A percentile compares a stretch with the other conserved stretches of the same genome.
These are phyloP conservation scores for Melanostoma mellinum DNA, from an alignment of 2,888 invertebrate genomes.

Conservation along the genomic window DNA sequence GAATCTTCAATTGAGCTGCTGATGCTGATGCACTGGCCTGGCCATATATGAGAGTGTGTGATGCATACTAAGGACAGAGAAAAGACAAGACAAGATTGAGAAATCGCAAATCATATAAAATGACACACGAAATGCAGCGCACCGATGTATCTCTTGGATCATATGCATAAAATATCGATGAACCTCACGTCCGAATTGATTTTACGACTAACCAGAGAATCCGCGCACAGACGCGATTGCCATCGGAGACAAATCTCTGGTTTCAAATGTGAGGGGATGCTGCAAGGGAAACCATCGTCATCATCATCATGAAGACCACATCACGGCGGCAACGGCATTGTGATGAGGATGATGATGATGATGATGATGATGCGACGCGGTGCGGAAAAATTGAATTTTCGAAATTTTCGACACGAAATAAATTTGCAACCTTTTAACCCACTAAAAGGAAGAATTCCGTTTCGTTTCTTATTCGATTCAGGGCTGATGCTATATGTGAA, in stretches of 20 bases:
- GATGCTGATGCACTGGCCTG: background rate
- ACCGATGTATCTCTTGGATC: constrained; percentile 16
- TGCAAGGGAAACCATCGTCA: constrained; percentile 30
- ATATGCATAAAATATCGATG: constrained; percentile 71
- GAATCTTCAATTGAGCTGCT: constrained; percentile 32
- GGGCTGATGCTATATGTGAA: constrained; percentile 46
- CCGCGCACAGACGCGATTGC: constrained; percentile 26
- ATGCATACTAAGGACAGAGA: background rate
- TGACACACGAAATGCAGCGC: constrained; percentile 62
- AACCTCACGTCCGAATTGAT: constrained; percentile 72
- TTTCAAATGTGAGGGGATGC: constrained; percentile 2
- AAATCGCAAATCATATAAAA: constrained; percentile 72
- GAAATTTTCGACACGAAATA: constrained; percentile 70
- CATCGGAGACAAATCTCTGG: constrained; percentile 59
- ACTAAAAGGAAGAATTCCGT: constrained; percentile 50
- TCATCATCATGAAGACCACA: constrained; percentile 18
- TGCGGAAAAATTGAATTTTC: constrained; percentile 65
- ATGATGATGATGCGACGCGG: constrained; percentile 35
- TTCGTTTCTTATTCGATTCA: background rate
- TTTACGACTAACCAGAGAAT: constrained; percentile 67
- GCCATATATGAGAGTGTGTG: too few species aligned
- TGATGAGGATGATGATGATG: constrained; percentile 6
- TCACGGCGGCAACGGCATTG: constrained; percentile 1
- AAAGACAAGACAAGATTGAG: constrained; percentile 67
- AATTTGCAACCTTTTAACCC: constrained; percentile 73